A percentile compares a stretch with the other conserved stretches of the same genome.
Evolutionary conservation across 2,797 vertebrate genomes (phyloP).

Genomic region (Hylomyscus alleni): DNA sequence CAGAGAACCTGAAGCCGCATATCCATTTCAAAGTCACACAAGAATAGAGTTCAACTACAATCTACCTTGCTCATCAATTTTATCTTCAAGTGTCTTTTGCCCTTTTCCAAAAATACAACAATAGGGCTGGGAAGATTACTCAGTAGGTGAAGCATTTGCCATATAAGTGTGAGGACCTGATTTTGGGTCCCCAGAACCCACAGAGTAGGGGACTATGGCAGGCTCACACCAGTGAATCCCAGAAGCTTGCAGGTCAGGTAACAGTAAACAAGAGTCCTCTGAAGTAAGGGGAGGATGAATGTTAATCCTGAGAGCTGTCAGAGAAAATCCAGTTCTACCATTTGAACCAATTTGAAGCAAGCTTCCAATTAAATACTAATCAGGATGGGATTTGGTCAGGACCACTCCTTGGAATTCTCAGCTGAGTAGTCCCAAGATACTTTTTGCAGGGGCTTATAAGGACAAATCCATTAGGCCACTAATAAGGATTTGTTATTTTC

Average conservation of each 20-base stretch:
- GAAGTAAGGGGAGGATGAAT: not conserved
- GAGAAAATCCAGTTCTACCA: not conserved
- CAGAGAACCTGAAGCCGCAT: not conserved
- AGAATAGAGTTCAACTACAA: not conserved
- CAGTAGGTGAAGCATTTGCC: not conserved
- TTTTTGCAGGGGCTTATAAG: not conserved
- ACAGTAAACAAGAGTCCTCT: not conserved
- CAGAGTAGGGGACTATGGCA: not conserved
- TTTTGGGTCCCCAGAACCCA: not conserved
- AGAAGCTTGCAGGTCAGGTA: not conserved
- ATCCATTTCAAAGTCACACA: not conserved
- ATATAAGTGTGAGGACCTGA: not conserved
- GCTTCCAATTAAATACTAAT: not conserved
- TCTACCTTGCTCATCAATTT: not conserved
- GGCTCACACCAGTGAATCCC: not conserved
- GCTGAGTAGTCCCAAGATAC: not conserved
- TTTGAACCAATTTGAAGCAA: not conserved
- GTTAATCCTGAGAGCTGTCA: not conserved
- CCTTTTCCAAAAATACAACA: not conserved
- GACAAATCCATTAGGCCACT: not conserved
- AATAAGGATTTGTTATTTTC: not conserved
- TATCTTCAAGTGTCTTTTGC: constrained; percentile 17
- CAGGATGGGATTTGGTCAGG: not conserved
- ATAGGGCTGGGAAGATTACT: not conserved
- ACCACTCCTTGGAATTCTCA: not conserved